Percentiles rank a stretch among this genome's conserved stretches.
Conservation (phyloP, 2,797 vertebrate genomes). For the Crocidura indochinensis region DNA sequence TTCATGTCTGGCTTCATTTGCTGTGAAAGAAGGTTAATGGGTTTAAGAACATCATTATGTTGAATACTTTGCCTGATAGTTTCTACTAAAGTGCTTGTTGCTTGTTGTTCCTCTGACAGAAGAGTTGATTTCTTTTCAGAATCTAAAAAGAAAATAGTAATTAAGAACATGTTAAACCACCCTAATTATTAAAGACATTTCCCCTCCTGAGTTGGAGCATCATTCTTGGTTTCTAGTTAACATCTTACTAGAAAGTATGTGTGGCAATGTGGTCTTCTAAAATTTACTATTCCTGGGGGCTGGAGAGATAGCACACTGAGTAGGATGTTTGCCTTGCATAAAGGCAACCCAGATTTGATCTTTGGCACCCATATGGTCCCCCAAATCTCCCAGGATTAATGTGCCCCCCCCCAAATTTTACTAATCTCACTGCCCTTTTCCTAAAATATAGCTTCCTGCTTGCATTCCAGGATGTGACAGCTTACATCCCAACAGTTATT, state of each 20-base stretch:
- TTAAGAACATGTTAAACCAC: slow-evolving; percentile 21
- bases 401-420: too few species aligned
- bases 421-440: not conserved
- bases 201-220: not conserved
- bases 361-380: too few species aligned
- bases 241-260: slow-evolving; percentile 9
- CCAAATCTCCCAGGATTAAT: too few species aligned
- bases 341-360: too few species aligned
- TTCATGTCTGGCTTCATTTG: slow-evolving; percentile 90
- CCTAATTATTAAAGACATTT: not conserved
- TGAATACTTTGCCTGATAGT: slow-evolving; percentile 96
- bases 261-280: slow-evolving; percentile 9
- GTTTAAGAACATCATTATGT: slow-evolving; percentile 95
- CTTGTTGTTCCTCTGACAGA: slow-evolving; percentile 93
- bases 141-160: slow-evolving; percentile 86
- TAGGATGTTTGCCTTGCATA: too few species aligned
- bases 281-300: slow-evolving; percentile 32
- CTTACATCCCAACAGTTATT: not conserved
- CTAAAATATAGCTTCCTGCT: not conserved
- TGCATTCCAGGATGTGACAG: not conserved
- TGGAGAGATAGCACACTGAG: too few species aligned
- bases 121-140: slow-evolving; percentile 92
- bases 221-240: slow-evolving; percentile 16
- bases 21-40: slow-evolving; percentile 94
- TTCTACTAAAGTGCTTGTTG: slow-evolving; percentile 94